phyloP scores from a whole-genome alignment of 2,797 vertebrate genomes.

The Cirrhinus molitorella region DNA sequence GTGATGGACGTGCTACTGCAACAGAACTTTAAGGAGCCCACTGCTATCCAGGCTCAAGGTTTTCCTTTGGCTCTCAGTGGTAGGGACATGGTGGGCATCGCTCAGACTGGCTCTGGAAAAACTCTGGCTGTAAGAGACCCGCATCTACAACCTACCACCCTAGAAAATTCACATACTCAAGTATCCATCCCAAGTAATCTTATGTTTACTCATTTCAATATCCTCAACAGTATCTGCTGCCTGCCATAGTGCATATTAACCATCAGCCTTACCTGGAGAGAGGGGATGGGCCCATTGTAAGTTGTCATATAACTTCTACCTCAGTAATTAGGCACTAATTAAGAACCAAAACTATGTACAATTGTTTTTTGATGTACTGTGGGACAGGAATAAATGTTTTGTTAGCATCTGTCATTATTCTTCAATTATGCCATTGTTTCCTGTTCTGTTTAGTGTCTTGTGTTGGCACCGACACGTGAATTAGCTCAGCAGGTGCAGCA shows the following conservation, averaged over 20 bases:
- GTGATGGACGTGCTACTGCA: slow-evolving; percentile 93
- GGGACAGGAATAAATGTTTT: not conserved
- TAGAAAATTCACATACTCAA: not conserved
- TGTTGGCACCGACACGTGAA: slow-evolving; percentile 95
- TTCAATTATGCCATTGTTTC: not conserved
- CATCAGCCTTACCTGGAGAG: slow-evolving; percentile 97
- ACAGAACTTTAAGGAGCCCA: slow-evolving; percentile 96
- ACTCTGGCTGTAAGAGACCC: slow-evolving; percentile 88
- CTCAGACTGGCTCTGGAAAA: slow-evolving; percentile 97
- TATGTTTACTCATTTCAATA: slow-evolving; percentile 4
- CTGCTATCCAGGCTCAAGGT: slow-evolving; percentile 95
- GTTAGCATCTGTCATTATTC: not conserved
- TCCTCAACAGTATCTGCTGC: slow-evolving; percentile 88
- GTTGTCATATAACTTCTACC: slow-evolving; percentile 65
- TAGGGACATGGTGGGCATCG: slow-evolving; percentile 97
- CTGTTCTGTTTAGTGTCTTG: slow-evolving; percentile 84
- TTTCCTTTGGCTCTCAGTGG: slow-evolving; percentile 95
- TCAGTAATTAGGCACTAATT: not conserved
- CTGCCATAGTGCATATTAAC: slow-evolving; percentile 98
- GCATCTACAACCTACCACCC: not conserved
- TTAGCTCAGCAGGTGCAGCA: slow-evolving; percentile 98
- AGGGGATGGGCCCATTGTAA: slow-evolving; percentile 98
- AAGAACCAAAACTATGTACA: not conserved
- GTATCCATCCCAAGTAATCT: not conserved
- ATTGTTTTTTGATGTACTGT: not conserved